Evolutionary conservation across 2,113 vertebrate genomes (phyloP), one percentile per base, ranked within the genome.

Genomic region (Pachycephala philippinensis): DNA sequence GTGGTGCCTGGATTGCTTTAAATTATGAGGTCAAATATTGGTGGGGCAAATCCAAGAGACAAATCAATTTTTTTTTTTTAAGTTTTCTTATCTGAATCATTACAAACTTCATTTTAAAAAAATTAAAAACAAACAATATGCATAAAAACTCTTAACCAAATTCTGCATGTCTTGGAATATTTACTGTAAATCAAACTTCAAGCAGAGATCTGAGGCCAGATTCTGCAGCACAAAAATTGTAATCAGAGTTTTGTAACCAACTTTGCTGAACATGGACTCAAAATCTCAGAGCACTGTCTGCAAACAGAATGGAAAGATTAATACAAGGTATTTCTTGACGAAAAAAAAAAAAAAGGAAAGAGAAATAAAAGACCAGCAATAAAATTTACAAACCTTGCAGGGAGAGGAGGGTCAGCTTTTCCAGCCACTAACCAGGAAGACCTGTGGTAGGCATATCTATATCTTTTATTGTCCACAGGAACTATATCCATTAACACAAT

Each of bases 401-500:
- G 99, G 77, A 99, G 98, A 0, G 99, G 99, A 18, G 99, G 99
- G 84, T 99, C 99, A 2, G 99, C 99, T 96, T 99, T 99, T 71
- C 99, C 99, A 49, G 99, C 99, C 92, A 99, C 99, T 92, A 99
- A 97, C 99, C 99, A 99, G 30, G 99, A 99, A 77, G 99, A 99
- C 87, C 99, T 98, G 97, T 99, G 99, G 94, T 99, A 99, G 75
- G 99, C 99, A 56, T 99, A 99, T 90, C 99, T 98, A 60, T 99
- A 99, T 87, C 99, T 98, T 97, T 99, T 99, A 97, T 99, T 99
- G 98, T 99, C 99, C 97, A 99, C 99, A 1, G 99, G 99, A 78
- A 99, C 99, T 35, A 99, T 99, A 97, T 99, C 99, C 99, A 99
- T 99, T 95, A 99, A 95, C 42, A 99, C 99, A 47, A 99, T 99